A percentile compares a stretch with the other conserved stretches of the same genome.
Conservation (phyloP, 2,888 invertebrate genomes). For the Epinotia demarniana region DNA sequence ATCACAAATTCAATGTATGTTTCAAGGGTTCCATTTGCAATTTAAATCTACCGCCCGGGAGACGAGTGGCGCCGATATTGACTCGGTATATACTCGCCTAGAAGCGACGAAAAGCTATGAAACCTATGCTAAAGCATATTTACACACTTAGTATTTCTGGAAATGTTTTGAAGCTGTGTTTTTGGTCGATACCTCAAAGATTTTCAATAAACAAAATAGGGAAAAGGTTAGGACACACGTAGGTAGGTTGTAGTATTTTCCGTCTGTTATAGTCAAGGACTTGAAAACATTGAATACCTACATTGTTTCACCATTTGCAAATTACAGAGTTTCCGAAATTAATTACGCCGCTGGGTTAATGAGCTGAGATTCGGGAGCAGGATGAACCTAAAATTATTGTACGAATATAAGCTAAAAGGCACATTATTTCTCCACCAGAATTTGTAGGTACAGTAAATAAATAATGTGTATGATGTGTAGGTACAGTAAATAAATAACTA, state of each 20-base stretch:
- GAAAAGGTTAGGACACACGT: too few relatives aligned
- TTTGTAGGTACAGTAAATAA: too few relatives aligned
- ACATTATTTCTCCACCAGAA: too few relatives aligned
- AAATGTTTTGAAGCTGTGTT: neutral
- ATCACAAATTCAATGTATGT: constrained; percentile 64
- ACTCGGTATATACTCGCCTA: constrained; percentile 49
- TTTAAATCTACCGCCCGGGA: constrained; percentile 66
- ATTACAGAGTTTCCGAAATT: neutral
- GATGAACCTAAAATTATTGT: too few relatives aligned
- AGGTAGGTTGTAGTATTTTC: too few relatives aligned
- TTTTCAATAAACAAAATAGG: neutral
- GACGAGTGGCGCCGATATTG: constrained; percentile 68
- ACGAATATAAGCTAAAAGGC: too few relatives aligned
- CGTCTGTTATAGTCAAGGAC: neutral
- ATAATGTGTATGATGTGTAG: too few relatives aligned
- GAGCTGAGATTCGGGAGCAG: too few relatives aligned
- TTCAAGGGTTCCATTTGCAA: constrained; percentile 69
- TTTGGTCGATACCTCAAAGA: neutral
- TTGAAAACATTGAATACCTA: neutral
- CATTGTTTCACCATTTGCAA: neutral
- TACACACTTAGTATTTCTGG: neutral
- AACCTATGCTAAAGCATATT: constrained; percentile 15
- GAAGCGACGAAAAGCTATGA: constrained; percentile 35
- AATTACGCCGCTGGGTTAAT: neutral
- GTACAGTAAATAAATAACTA: too few relatives aligned